Conservation (phyloP, 2,888 invertebrate genomes). For the Gisinianus flammeolus region DNA sequence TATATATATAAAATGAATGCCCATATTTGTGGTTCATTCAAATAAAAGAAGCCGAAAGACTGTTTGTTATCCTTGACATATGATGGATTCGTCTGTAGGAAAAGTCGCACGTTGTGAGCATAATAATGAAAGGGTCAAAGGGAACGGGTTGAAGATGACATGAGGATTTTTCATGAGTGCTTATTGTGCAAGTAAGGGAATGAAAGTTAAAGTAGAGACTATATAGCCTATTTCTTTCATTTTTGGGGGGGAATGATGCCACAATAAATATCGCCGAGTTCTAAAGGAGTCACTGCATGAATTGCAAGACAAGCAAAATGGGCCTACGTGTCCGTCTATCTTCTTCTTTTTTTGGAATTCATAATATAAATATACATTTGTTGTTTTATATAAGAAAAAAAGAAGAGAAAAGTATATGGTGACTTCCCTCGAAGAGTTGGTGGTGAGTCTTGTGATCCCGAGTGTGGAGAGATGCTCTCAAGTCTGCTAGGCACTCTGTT, state of each 20-base stretch:
- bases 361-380: background rate
- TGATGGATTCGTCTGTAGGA: background rate
- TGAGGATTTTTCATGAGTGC: background rate
- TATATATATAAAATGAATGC: too few species aligned
- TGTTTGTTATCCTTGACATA: background rate
- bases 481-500: background rate
- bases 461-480: background rate
- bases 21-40: background rate
- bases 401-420: background rate
- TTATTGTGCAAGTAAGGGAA: background rate
- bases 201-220: background rate
- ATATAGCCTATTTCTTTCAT: background rate
- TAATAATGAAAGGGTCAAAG: slow-evolving; percentile 41
- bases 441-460: slow-evolving; percentile 5
- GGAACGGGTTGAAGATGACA: slow-evolving; percentile 13
- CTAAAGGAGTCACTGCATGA: slow-evolving; percentile 3
- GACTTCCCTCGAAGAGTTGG: background rate
- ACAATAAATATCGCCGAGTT: slow-evolving; percentile 31
- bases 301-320: background rate
- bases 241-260: background rate
- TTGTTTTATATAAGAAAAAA: background rate
- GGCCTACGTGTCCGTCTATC: background rate
- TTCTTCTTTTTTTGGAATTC: background rate
- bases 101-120: slow-evolving; percentile 21
- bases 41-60: background rate